A percentile compares a stretch with the other conserved stretches of the same genome.
Evolutionary conservation across 2,888 invertebrate species (phyloP).

Genomic region (Eupithecia pulchellata): DNA sequence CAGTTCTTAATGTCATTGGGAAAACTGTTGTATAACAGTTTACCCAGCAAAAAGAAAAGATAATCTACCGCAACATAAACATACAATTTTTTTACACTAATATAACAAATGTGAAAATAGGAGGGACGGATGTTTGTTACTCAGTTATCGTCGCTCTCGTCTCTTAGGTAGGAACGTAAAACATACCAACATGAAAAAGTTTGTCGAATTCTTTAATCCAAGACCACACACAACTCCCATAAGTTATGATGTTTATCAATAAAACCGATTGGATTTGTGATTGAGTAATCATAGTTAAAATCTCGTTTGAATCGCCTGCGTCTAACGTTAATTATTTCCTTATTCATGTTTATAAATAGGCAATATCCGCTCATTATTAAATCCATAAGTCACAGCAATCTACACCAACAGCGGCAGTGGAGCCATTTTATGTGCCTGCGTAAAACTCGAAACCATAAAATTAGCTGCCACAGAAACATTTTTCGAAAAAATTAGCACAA

Average conservation of each 20-base stretch:
- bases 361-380: slow-evolving; percentile 58
- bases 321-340: slow-evolving; percentile 42
- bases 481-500: slow-evolving; percentile 78
- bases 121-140: neutral
- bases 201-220: neutral
- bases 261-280: slow-evolving; percentile 30
- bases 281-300: slow-evolving; percentile 29
- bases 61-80: neutral
- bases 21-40: too few relatives aligned
- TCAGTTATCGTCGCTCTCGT: neutral
- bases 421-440: slow-evolving; percentile 68
- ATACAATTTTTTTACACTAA: neutral
- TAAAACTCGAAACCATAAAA: slow-evolving; percentile 74
- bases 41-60: too few relatives aligned
- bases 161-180: neutral
- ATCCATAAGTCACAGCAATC: slow-evolving; percentile 67
- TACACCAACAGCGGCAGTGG: slow-evolving; percentile 59
- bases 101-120: neutral
- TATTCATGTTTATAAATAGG: slow-evolving; percentile 35
- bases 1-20: too few relatives aligned
- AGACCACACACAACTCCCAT: slow-evolving; percentile 8
- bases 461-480: slow-evolving; percentile 71
- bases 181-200: neutral
- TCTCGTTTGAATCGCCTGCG: slow-evolving; percentile 19
- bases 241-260: slow-evolving; percentile 8